Conservation (phyloP, 2,888 invertebrate genomes). For the Octonoba sinensis region DNA sequence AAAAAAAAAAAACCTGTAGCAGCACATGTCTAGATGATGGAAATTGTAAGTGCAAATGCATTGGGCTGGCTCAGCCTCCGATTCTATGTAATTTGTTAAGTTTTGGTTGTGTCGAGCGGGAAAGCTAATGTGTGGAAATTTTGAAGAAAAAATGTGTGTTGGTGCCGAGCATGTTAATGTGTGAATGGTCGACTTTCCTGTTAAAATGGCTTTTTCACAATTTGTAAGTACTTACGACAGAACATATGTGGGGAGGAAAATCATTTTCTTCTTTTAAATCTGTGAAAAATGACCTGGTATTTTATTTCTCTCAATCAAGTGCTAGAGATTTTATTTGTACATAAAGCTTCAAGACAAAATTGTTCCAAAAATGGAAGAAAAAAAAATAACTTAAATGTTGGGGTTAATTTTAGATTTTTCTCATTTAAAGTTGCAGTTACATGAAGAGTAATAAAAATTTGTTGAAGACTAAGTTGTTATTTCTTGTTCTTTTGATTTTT, state of each 20-base stretch:
- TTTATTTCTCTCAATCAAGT: too few species aligned
- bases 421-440: slow-evolving; percentile 57
- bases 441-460: slow-evolving; percentile 59
- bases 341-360: too few species aligned
- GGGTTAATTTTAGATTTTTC: background rate
- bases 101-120: background rate
- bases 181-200: slow-evolving; percentile 42
- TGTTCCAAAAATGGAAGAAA: too few species aligned
- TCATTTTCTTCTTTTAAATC: too few species aligned
- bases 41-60: slow-evolving; percentile 19
- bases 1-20: slow-evolving; percentile 37
- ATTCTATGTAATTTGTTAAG: slow-evolving; percentile 3
- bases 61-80: slow-evolving; percentile 3
- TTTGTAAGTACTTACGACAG: slow-evolving; percentile 37
- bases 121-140: background rate
- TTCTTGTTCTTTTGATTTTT: background rate
- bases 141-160: background rate
- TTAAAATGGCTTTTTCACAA: slow-evolving; percentile 49
- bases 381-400: too few species aligned
- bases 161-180: background rate
- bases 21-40: slow-evolving; percentile 27
- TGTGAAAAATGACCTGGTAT: too few species aligned
- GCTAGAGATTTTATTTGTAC: too few species aligned
- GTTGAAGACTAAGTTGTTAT: slow-evolving; percentile 21
- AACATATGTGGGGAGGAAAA: too few species aligned